Base-by-base conservation (phyloP, 2,888 invertebrate genomes). In the Rhogogaster chlorosoma region DNA sequence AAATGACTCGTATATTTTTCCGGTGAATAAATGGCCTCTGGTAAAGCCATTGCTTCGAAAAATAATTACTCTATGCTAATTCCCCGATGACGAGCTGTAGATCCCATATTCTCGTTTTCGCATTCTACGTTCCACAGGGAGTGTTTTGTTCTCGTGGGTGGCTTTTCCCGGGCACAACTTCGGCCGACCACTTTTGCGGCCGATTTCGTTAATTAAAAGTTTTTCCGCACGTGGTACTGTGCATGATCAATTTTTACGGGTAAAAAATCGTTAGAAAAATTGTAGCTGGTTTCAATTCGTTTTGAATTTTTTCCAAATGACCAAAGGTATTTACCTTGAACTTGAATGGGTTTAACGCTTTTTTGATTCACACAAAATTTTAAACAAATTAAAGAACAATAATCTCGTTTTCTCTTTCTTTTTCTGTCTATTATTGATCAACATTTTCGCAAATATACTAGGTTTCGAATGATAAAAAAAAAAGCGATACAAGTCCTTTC, bases 191-290 rank as follows among this genome's bases (percentile, higher is more conserved):
- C 87, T 90, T 89, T 88, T 87, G 87, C 88, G 85, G 49, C 45
- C 71, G 86, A 89, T 89, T 90, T 89, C 90, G 90, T 90, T 91
- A 89, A 92, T 92, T 92, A 90, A 91, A 90, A 91, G 90, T 90
- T 89, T 9, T 38, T 53, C 77, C 32, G 7, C 77, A 53, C 87
- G 89, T 73, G 22, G 49, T 32, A 32, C 53, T 22, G 26, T 78
- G 10, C 53, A 53, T n/a, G 45, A 73, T 22, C 26, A 73, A 42
- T 73, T 42, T n/a, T 73, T 0, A 73, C 73, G 10, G 73, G 10
- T 53, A n/a, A 42, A 73, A 73, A 42, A 73, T 73, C 42, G n/a
- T 12, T n/a, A 22, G 22, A 26, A 67, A 73, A 73, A 42, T 73
- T 42, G 7, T n/a, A 2, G 22, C 67, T 32, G 67, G 67, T 67